A percentile compares a stretch with the other conserved stretches of the same genome.
phyloP scores from a whole-genome alignment of 2,888 invertebrate genomes.

The Corythucha ciliata region DNA sequence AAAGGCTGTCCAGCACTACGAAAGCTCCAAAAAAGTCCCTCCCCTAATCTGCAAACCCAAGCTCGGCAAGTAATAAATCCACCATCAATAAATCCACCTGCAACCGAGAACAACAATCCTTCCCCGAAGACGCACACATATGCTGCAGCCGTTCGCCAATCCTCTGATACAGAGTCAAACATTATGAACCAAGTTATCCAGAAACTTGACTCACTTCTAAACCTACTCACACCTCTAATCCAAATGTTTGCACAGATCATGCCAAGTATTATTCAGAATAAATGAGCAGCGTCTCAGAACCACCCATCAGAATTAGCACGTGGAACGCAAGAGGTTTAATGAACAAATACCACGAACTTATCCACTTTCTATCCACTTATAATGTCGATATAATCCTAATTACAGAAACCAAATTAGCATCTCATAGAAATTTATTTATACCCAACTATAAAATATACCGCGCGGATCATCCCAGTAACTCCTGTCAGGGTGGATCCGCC shows the following conservation, averaged over 20 bases:
- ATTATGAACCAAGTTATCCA: slow-evolving; percentile 5
- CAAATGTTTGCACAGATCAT: slow-evolving; percentile 15
- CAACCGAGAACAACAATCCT: no score
- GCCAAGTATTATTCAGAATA: slow-evolving; percentile 6
- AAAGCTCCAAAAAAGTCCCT: not conserved
- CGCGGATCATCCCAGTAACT: slow-evolving; percentile 12
- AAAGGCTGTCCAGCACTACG: not conserved
- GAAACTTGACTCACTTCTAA: slow-evolving; percentile 13
- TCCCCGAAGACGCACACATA: no score
- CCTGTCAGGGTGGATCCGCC: slow-evolving; percentile 5
- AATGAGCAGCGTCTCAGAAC: slow-evolving; percentile 1
- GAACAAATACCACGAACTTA: slow-evolving; percentile 8
- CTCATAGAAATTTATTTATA: not conserved
- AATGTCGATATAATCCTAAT: slow-evolving; percentile 6
- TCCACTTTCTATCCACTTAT: not conserved
- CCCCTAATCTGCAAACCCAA: no score
- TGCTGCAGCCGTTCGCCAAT: no score
- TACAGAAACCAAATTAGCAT: slow-evolving; percentile 9
- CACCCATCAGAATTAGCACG: not conserved
- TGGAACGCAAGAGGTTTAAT: slow-evolving; percentile 11
- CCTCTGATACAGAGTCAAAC: no score
- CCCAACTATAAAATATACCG: slow-evolving; percentile 1
- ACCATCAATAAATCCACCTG: no score
- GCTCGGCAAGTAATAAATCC: no score
- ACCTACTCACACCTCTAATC: slow-evolving; percentile 8